These are phyloP conservation scores for Microcebus murinus DNA, from an alignment of 2,113 vertebrate genomes.

Conservation along the genomic window DNA sequence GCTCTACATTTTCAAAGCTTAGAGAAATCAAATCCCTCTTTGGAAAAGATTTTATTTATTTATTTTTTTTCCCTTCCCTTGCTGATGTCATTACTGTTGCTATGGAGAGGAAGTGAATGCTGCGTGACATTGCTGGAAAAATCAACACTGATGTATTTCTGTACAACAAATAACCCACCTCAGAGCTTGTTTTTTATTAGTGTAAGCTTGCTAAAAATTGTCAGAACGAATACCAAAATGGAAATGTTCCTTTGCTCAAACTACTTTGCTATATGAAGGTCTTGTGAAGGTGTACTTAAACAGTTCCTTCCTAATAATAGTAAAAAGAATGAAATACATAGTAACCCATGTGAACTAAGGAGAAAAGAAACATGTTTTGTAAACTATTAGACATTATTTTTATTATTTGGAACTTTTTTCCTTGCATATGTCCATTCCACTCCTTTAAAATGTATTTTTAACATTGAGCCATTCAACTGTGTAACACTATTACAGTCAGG, in stretches of 20 bases:
- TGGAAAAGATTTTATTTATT: constrained; percentile 67
- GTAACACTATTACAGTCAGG: background rate
- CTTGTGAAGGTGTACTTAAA: background rate
- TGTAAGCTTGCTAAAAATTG: constrained; percentile 57
- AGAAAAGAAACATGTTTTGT: background rate
- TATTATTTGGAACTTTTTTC: background rate
- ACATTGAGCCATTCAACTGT: background rate
- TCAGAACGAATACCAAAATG: constrained; percentile 70
- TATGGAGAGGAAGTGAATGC: constrained; percentile 86
- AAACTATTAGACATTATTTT: background rate
- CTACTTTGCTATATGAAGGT: background rate
- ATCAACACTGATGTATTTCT: constrained; percentile 81
- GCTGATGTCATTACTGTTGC: constrained; percentile 86
- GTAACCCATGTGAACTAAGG: background rate
- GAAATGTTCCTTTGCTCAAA: background rate
- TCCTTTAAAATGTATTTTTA: constrained; percentile 20
- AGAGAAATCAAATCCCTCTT: constrained; percentile 75
- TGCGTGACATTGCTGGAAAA: constrained; percentile 78
- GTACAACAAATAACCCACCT: constrained; percentile 67
- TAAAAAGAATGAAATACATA: background rate
- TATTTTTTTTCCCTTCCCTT: constrained; percentile 48
- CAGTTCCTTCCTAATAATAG: background rate
- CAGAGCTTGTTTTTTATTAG: constrained; percentile 55
- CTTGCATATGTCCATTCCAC: background rate
- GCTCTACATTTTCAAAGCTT: constrained; percentile 75